These are phyloP conservation scores for Guaruba guarouba DNA, from an alignment of 2,113 vertebrate species.

Conservation along the genomic window DNA sequence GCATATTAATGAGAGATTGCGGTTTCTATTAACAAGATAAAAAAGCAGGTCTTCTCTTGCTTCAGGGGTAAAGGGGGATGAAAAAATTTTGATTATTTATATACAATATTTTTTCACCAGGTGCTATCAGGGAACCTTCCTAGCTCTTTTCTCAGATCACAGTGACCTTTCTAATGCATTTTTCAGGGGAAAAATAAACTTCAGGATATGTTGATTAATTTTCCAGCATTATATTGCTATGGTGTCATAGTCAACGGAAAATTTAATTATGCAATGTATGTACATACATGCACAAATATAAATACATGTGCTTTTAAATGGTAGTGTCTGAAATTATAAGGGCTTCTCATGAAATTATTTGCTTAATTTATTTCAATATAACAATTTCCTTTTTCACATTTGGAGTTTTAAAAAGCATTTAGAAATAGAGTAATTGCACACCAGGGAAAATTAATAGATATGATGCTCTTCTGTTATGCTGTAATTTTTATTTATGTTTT, in stretches of 20 bases:
- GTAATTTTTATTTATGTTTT: conserved; percentile 34
- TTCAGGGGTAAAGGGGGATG: conserved; percentile 93
- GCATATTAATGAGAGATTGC: conserved; percentile 99
- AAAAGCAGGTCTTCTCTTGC: conserved; percentile 95
- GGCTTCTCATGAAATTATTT: conserved; percentile 52
- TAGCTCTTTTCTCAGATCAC: conserved; percentile 79
- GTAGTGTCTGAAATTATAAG: conserved; percentile 50
- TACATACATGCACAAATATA: conserved; percentile 69
- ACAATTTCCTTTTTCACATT: not conserved
- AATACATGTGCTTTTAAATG: conserved; percentile 58
- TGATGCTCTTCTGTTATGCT: not conserved
- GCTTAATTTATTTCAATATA: conserved; percentile 57
- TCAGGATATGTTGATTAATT: conserved; percentile 74
- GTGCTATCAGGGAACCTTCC: conserved; percentile 90
- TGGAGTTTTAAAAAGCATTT: conserved; percentile 38
- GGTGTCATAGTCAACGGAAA: conserved; percentile 53
- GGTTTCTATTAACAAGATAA: conserved; percentile 99
- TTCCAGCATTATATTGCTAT: conserved; percentile 65
- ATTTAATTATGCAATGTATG: conserved; percentile 65
- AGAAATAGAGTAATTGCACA: conserved; percentile 26
- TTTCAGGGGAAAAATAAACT: conserved; percentile 69
- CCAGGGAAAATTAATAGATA: not conserved
- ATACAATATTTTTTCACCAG: conserved; percentile 88
- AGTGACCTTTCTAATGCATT: conserved; percentile 73
- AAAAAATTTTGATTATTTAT: conserved; percentile 98